These are phyloP conservation scores for Haliclystus octoradiatus DNA, from an alignment of 30 jellyfish, hydroid and myxozoan genomes.

Conservation along the genomic window DNA sequence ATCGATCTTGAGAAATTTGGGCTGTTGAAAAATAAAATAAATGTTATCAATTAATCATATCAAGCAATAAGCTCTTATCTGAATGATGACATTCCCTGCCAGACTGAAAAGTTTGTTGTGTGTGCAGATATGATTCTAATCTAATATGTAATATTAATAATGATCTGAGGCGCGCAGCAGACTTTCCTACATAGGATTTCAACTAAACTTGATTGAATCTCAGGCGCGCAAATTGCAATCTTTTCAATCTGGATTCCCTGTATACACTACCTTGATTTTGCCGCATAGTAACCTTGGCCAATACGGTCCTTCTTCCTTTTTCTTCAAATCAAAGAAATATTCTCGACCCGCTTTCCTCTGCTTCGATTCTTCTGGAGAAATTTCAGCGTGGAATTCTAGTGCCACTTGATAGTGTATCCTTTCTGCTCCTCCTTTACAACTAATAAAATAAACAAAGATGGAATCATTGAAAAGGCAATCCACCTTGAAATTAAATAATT, in stretches of 20 bases:
- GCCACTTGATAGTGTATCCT: constrained; percentile 50
- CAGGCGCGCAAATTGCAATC: too few species aligned
- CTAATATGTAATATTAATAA: too few species aligned
- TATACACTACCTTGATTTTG: constrained; percentile 55
- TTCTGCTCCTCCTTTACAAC: constrained; percentile 54
- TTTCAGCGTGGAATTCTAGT: constrained; percentile 42
- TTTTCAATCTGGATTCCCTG: too few species aligned
- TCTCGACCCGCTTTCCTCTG: constrained; percentile 91
- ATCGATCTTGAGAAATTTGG: constrained; percentile 57
- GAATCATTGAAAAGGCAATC: too few species aligned
- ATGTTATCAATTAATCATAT: too few species aligned
- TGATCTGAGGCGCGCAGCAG: background rate
- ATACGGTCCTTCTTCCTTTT: constrained; percentile 53
- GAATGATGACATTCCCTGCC: too few species aligned
- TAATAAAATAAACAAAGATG: constrained; percentile 4
- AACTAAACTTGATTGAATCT: too few species aligned
- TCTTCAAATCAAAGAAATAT: constrained; percentile 52
- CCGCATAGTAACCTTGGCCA: constrained; percentile 75
- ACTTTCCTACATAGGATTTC: background rate
- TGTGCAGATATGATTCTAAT: too few species aligned
- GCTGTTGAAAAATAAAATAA: constrained; percentile 23
- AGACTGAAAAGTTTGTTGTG: too few species aligned
- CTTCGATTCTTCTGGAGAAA: constrained; percentile 81
- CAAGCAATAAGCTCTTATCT: too few species aligned
- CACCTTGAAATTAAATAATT: too few species aligned